These are phyloP conservation scores for Plestiodon gilberti DNA, from an alignment of 2,113 vertebrate genomes.

Conservation along the genomic window DNA sequence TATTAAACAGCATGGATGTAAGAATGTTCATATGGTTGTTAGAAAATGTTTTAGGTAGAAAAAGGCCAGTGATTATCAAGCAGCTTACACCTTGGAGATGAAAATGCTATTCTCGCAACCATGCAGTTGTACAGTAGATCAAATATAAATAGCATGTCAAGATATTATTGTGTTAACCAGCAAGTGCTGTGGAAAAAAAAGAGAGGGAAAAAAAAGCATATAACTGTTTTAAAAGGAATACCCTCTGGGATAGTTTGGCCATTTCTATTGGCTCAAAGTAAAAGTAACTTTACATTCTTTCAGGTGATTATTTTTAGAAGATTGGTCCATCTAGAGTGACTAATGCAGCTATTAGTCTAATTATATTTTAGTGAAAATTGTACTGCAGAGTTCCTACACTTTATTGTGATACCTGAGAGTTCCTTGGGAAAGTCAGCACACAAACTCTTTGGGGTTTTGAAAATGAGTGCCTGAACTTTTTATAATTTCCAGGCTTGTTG, in stretches of 20 bases:
- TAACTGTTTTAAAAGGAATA: conserved; percentile 63
- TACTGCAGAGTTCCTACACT: conserved; percentile 59
- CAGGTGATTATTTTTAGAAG: conserved; percentile 70
- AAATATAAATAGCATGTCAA: not conserved
- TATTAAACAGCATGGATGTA: not conserved
- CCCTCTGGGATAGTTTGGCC: conserved; percentile 52
- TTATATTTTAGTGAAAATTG: conserved; percentile 73
- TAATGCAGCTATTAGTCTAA: conserved; percentile 70
- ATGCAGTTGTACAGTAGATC: conserved; percentile 44
- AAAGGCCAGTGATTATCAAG: conserved; percentile 54
- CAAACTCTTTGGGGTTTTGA: conserved; percentile 53
- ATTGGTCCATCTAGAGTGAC: conserved; percentile 59
- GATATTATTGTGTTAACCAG: conserved; percentile 71
- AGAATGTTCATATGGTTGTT: not conserved
- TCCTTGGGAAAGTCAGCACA: conserved; percentile 45
- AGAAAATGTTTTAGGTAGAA: not conserved
- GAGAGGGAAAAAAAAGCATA: conserved; percentile 49
- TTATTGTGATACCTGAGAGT: conserved; percentile 59
- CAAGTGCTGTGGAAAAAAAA: conserved; percentile 70
- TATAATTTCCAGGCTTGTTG: conserved; percentile 74
- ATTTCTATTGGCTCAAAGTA: conserved; percentile 66
- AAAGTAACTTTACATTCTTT: conserved; percentile 70
- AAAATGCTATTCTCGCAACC: conserved; percentile 13
- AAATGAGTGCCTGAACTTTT: conserved; percentile 56
- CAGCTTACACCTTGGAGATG: conserved; percentile 48